Evolutionary conservation across 2,888 invertebrate genomes (phyloP), one percentile per base, ranked within the genome.

Genomic region (Caprella mutica): DNA sequence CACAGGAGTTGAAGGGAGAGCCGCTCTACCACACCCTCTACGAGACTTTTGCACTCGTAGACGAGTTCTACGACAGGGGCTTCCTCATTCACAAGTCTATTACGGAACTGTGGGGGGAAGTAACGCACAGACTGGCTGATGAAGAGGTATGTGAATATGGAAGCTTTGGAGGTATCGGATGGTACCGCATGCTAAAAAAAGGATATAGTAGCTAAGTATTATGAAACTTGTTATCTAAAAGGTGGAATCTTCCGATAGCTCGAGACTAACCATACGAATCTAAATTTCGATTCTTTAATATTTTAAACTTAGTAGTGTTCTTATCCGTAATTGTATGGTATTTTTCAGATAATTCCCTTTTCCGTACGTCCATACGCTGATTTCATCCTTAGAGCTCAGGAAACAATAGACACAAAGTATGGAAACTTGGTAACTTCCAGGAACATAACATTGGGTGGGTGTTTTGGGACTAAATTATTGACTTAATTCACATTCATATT

Each of bases 11-110:
- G 26, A 38, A 69, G 67, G 67, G 69, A 1, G 73, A 75, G 55
- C 73, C 75, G 1, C 65, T 73, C 46, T 75, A 71, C 59, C 72
- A 72, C 57, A 72, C 73, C 0, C 59, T 71, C 27, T 70, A 72
- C 38, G 74, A 74, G 52, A 73, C 70, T 5, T 70, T 70, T 59
- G 67, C 70, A 17, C 68, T 71, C 50, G 68, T 73, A 29, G 66
- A 66, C 35, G 66, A 62, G 21, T 67, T 69, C 53, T 69, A 72
- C 33, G 74, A 74, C 66, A 69, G 68, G 4, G 68, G 68, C 27
- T 71, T 71, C 61, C 61, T 57, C 21, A 67, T 69, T 23, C 71
- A 71, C 44, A 38, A 58, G n/a, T 59, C 67, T 8, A 44, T 66
- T 23, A 65, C 67, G 2, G 59, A 61, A 23, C 38, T 67, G 17